These are phyloP conservation scores for Leptoclinus maculatus DNA, from an alignment of 2,797 vertebrate genomes.

Conservation along the genomic window DNA sequence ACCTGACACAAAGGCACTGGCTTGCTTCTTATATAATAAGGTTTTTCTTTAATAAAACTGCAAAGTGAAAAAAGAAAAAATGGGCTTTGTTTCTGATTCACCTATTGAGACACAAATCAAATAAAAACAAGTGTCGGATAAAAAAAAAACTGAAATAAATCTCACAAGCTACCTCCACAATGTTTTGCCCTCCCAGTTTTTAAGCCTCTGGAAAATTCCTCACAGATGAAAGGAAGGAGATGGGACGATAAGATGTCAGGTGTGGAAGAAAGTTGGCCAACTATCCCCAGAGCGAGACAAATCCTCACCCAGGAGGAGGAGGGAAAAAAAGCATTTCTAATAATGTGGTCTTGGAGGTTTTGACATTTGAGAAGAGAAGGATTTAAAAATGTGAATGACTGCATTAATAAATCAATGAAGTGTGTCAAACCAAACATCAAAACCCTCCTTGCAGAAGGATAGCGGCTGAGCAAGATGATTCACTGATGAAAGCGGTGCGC, in stretches of 20 bases:
- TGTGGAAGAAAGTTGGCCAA: slow-evolving; percentile 46
- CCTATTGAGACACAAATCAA: slow-evolving; percentile 36
- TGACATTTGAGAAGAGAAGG: slow-evolving; percentile 55
- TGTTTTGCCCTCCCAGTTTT: slow-evolving; percentile 24
- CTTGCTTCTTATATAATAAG: slow-evolving; percentile 10
- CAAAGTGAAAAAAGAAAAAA: slow-evolving; percentile 42
- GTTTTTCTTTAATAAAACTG: slow-evolving; percentile 31
- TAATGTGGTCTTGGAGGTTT: slow-evolving; percentile 33
- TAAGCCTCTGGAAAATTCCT: slow-evolving; percentile 12
- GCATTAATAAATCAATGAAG: slow-evolving; percentile 62
- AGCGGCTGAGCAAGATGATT: slow-evolving; percentile 45
- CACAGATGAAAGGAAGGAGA: slow-evolving; percentile 50
- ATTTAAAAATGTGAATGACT: slow-evolving; percentile 53
- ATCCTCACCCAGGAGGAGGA: slow-evolving; percentile 8
- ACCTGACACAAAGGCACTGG: slow-evolving; percentile 37
- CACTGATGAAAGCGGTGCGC: slow-evolving; percentile 45
- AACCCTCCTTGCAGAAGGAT: slow-evolving; percentile 24
- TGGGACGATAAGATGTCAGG: slow-evolving; percentile 57
- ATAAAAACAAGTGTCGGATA: slow-evolving; percentile 31
- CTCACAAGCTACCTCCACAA: slow-evolving; percentile 9
- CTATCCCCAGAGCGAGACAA: slow-evolving; percentile 39
- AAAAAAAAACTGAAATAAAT: slow-evolving; percentile 31
- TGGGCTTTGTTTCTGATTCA: background rate
- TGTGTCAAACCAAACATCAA: slow-evolving; percentile 53
- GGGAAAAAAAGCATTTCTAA: slow-evolving; percentile 23